phyloP scores from a whole-genome alignment of 2,113 vertebrate species.

The Pygathrix nemaeus region DNA sequence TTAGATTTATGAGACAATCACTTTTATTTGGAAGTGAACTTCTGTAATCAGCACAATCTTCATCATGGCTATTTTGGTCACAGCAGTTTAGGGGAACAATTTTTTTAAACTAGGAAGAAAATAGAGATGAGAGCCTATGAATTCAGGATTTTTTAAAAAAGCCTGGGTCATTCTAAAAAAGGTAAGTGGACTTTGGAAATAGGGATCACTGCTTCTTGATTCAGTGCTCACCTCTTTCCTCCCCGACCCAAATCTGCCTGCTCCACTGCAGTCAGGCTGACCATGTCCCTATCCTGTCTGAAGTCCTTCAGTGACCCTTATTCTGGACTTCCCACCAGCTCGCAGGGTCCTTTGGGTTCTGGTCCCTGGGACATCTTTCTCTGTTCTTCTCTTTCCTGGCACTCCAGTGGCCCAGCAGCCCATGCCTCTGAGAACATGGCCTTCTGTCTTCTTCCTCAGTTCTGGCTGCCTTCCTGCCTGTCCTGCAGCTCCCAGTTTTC shows the following conservation, averaged over 20 bases:
- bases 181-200: neutral
- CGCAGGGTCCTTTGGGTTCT: neutral
- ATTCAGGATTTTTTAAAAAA: neutral
- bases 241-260: neutral
- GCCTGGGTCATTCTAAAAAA: neutral
- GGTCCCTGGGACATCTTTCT: neutral
- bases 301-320: neutral
- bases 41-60: neutral
- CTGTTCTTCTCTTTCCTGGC: neutral
- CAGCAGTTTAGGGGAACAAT: neutral
- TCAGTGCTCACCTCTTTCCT: neutral
- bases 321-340: no score
- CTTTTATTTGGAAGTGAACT: neutral
- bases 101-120: neutral
- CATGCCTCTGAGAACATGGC: neutral
- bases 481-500: neutral
- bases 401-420: rapidly evolving
- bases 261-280: neutral
- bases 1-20: neutral
- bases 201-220: rapidly evolving
- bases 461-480: neutral
- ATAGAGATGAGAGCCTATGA: neutral
- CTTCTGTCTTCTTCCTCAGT: neutral
- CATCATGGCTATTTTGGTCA: neutral
- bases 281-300: neutral